Evolutionary conservation across 2,113 vertebrate genomes (phyloP), one percentile per base, ranked within the genome.

Genomic region (Tyrannus savana): DNA sequence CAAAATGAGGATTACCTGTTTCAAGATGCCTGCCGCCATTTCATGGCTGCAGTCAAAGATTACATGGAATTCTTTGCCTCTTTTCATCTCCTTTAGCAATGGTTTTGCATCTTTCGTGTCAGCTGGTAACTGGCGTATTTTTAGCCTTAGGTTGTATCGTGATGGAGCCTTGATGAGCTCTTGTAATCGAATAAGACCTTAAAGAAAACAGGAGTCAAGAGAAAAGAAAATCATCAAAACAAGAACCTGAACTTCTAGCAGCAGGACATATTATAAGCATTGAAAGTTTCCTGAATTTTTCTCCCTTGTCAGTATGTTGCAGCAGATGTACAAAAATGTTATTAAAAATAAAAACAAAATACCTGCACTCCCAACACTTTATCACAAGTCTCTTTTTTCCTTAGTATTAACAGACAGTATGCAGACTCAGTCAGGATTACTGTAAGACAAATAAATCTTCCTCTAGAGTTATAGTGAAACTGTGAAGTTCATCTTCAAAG

Each of bases 101-200:
- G 99, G 99, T 95, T 99, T 99, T 96, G 99, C 99, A 97, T 99
- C 99, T 96, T 99, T 99, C 24, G 98, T 99, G 52, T 99, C 99
- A 81, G 98, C 97, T 79, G 99, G 99, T 81, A 99, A 95, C 96
- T 99, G 99, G 39, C 99, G 99, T 62, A 99, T 99, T 98, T 99
- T 99, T 95, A 99, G 97, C 60, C 99, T 98, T 94, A 99, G 98
- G 97, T 99, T 99, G 97, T 99, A 99, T 31, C 99, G 98, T 55
- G 99, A 99, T 46, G 99, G 99, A 59, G 99, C 99, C 96, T 99
- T 99, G 97, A 99, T 99, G 91, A 99, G 99, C 96, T 99, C 99
- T 97, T 99, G 99, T 97, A 99, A 98, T 80, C 99, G 99, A 98
- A 99, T 99, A 91, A 99, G 98, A 95, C 99, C 99, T 99, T 97